phyloP scores from a whole-genome alignment of 2,113 vertebrate genomes.

The Hippocampus mohnikei region DNA sequence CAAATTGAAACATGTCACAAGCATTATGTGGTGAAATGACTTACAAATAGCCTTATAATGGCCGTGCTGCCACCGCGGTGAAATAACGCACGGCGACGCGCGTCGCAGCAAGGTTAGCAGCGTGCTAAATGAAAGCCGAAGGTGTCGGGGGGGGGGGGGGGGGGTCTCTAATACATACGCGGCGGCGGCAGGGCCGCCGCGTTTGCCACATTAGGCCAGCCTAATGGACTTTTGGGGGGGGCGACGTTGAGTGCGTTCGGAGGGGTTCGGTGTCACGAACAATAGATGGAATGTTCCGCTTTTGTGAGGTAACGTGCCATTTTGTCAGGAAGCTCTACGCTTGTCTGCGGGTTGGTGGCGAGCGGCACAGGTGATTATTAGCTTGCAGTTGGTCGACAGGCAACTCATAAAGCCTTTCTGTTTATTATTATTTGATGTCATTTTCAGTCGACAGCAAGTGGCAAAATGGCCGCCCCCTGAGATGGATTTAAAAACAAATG shows the following conservation, averaged over 20 bases:
- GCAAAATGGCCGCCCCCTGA: too few species aligned
- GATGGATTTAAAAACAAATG: too few species aligned
- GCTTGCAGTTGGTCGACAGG: background rate
- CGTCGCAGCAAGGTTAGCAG: slow-evolving; percentile 19
- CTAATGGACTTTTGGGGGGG: slow-evolving; percentile 63
- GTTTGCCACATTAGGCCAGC: slow-evolving; percentile 65
- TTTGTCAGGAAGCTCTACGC: background rate
- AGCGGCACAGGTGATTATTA: background rate
- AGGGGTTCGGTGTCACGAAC: slow-evolving; percentile 23
- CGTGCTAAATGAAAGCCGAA: slow-evolving; percentile 59
- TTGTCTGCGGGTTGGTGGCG: background rate
- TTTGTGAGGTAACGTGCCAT: slow-evolving; percentile 34
- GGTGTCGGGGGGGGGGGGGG: slow-evolving; percentile 36
- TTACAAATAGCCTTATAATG: slow-evolving; percentile 45
- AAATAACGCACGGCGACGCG: slow-evolving; percentile 37
- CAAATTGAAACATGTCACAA: slow-evolving; percentile 19
- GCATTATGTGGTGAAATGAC: slow-evolving; percentile 23
- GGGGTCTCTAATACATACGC: slow-evolving; percentile 47
- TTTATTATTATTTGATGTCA: slow-evolving; percentile 4
- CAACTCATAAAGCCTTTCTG: background rate
- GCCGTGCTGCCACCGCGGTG: slow-evolving; percentile 22
- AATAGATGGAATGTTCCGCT: slow-evolving; percentile 47
- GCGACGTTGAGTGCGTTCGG: slow-evolving; percentile 26
- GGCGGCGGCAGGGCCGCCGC: slow-evolving; percentile 51
- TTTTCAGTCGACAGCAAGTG: too few species aligned